Evolutionary conservation across 1,140 invertebrate species (phyloP), one percentile per base, ranked within the genome.

Genomic region (Babylonia areolata): DNA sequence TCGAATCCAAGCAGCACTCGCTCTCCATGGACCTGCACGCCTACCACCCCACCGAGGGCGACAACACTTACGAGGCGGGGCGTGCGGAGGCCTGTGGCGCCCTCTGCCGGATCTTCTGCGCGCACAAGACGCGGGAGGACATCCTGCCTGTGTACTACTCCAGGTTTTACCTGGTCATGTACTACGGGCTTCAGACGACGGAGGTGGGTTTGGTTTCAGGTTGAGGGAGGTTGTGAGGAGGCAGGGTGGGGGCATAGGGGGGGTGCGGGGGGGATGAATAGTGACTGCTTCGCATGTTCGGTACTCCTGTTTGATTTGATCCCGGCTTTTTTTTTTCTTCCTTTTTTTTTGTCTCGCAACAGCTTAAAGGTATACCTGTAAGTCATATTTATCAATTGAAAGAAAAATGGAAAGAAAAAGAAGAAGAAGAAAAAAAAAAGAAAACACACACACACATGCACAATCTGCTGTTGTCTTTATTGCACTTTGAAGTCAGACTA

Each of bases 121-220:
- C 98, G 0, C 99, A 99, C 94, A 98, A 98, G 94, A 98, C 98
- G 28, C 97, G 97, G 51, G 99, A 99, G 95, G 97, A 98, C 92
- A 98, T 99, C 87, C 95, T 98, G 31, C 97, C 98, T 3, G 96
- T 98, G 3, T 99, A 99, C 95, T 95, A 99, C 89, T 97, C 98
- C 0, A 95, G 98, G 87, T 99, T 99, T 94, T 99, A 99, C 94
- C 96, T 98, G 90, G 97, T 97, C 17, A 94, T 99, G 88, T 96
- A 97, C 89, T 97, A 97, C 93, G 98, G 98, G 17, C 95, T 99
- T 6, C 96, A 97, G 92, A 92, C 89, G 42, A 90, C 96, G 96
- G 91, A 92, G 87, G 92, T 92, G 82, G 85, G 71, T 73, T n/a
- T n/a, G 58, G 12, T 20, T 12, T 12, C 58, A 64, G 58, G 58